Evolutionary conservation across 2,113 vertebrate species (phyloP).

Genomic region (Cyanoderma ruficeps): DNA sequence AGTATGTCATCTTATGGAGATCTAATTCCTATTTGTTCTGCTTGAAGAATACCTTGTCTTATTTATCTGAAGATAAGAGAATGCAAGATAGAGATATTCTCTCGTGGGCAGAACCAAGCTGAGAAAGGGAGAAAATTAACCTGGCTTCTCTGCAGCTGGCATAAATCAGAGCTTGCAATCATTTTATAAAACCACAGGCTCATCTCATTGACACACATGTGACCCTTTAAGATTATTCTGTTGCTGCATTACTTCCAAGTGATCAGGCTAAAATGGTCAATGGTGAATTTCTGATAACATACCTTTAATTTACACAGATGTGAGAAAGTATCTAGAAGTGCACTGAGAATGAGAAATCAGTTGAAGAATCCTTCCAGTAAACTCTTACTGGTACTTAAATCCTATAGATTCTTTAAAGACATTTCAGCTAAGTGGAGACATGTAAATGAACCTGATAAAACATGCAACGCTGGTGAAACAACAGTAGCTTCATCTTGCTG

Average conservation of each 20-base stretch:
- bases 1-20: not conserved
- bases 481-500: not conserved
- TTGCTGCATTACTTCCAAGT: not conserved
- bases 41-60: not conserved
- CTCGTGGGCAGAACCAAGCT: not conserved
- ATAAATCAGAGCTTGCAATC: conserved; percentile 1
- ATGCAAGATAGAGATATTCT: not conserved
- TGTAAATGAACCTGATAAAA: not conserved
- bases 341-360: not conserved
- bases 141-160: not conserved
- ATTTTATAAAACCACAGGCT: not conserved
- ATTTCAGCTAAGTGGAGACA: not conserved
- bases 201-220: not conserved
- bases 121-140: not conserved
- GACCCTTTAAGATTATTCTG: not conserved
- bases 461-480: not conserved
- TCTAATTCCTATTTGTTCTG: not conserved
- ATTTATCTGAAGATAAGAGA: not conserved
- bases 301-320: not conserved
- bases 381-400: not conserved
- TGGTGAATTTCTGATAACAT: not conserved
- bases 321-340: not conserved
- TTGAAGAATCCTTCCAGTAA: not conserved
- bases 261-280: not conserved
- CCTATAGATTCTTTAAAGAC: not conserved